Evolutionary conservation across 1,140 invertebrate genomes (phyloP).

Genomic region (Diabrotica undecimpunctata): DNA sequence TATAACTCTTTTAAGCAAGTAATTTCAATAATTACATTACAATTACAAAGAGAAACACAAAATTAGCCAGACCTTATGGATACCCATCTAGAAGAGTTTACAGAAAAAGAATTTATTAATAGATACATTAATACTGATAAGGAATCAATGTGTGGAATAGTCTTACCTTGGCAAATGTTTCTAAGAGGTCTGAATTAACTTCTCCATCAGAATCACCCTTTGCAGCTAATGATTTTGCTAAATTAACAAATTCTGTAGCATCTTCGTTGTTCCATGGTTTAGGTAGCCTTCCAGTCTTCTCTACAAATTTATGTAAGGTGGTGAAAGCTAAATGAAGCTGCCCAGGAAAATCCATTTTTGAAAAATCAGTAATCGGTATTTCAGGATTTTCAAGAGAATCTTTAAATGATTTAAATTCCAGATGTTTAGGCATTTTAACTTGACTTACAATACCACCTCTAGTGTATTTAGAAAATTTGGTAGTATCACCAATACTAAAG

Average conservation of each 20-base stretch:
- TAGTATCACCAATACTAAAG: slow-evolving; percentile 96
- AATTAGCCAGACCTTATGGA: too few relatives aligned
- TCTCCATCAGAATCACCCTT: slow-evolving; percentile 62
- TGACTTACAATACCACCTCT: slow-evolving; percentile 90
- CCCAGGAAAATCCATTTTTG: slow-evolving; percentile 89
- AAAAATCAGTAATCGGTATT: slow-evolving; percentile 89
- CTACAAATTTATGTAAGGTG: slow-evolving; percentile 71
- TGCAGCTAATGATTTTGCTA: slow-evolving; percentile 60
- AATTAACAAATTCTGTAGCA: slow-evolving; percentile 67
- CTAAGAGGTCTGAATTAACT: slow-evolving; percentile 69
- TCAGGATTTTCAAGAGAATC: slow-evolving; percentile 79
- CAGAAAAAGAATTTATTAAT: too few relatives aligned
- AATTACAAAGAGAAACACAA: too few relatives aligned
- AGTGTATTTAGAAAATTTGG: slow-evolving; percentile 63
- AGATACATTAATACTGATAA: too few relatives aligned
- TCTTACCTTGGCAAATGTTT: slow-evolving; percentile 66
- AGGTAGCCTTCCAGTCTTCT: slow-evolving; percentile 60
- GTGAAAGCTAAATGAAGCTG: slow-evolving; percentile 88
- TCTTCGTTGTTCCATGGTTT: slow-evolving; percentile 78
- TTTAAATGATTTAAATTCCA: slow-evolving; percentile 77
- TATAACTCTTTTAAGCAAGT: too few relatives aligned
- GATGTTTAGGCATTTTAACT: slow-evolving; percentile 91
- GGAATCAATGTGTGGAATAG: too few relatives aligned
- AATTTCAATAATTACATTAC: too few relatives aligned
- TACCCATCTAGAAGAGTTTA: too few relatives aligned